Base-by-base conservation (phyloP, 2,113 vertebrate genomes). In the Penelope pileata region DNA sequence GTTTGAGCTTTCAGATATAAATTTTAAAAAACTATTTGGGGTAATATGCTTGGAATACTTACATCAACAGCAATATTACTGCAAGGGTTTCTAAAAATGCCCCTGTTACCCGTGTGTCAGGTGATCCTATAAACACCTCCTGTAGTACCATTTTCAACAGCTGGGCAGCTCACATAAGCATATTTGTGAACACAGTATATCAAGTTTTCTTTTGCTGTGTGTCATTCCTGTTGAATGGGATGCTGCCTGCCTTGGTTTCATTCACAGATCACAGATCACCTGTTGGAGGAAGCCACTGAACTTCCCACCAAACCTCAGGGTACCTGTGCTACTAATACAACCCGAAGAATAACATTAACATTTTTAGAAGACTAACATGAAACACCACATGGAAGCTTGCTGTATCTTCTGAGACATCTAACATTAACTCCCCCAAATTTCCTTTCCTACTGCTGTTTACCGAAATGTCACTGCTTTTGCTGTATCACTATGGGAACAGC, bases 401-500 rank as follows among this genome's bases (percentile, higher is more conserved):
- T 94, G 90, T 74, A 80, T 90, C 94, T 95, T 94, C 89, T 82
- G 92, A 96, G 92, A 94, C 93, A 95, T 88, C 90, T 93, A 96
- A 94, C 95, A 92, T 92, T 93, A 93, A 93, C 91, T 93, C 95
- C 95, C 58, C 90, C 95, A 81, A 96, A 94, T 83, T 86, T 96
- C 93, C 93, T 85, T 79, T 90, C 90, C 76, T 83, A 84, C 88
- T 94, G 84, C 72, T 86, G 85, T 95, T 94, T 92, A 91, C 88
- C 93, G 94, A 91, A 92, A 85, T 91, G 92, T 95, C 91, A 93
- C 68, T 78, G 93, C 74, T 95, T 93, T 70, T 89, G 85, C 90
- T 89, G 59, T 18, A 84, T 95, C 91, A 88, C 96, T 92, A 94
- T 88, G 83, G 96, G 83, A 95, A 97, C 91, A 27, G 63, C 32